Conservation (phyloP, 1,140 invertebrate species). For the Thalassaphorura encarpata region DNA sequence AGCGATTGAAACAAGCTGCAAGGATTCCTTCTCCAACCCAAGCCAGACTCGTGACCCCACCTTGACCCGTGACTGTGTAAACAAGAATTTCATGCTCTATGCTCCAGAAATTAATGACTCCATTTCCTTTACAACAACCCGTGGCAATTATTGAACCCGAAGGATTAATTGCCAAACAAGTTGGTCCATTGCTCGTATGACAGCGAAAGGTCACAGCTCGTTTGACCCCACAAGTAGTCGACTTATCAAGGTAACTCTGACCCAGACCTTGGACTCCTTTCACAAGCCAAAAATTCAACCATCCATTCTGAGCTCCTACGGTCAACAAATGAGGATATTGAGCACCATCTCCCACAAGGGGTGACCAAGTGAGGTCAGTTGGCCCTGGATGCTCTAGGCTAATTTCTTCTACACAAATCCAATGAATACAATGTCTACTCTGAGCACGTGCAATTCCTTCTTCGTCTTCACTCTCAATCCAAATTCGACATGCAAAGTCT, state of each 20-base stretch:
- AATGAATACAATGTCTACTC: too few relatives aligned
- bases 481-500: constrained; percentile 41
- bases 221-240: constrained; percentile 11
- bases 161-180: constrained; percentile 43
- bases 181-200: constrained; percentile 45
- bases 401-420: constrained; percentile 38
- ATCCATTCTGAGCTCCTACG: constrained; percentile 44
- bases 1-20: constrained; percentile 44
- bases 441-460: background rate
- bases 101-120: constrained; percentile 54
- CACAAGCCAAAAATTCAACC: constrained; percentile 45
- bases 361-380: constrained; percentile 42
- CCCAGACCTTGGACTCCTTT: background rate
- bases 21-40: constrained; percentile 45
- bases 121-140: constrained; percentile 40
- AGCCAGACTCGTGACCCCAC: constrained; percentile 42
- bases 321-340: constrained; percentile 40
- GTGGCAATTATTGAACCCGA: constrained; percentile 47
- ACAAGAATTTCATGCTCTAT: constrained; percentile 48
- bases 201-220: constrained; percentile 43
- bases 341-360: constrained; percentile 39
- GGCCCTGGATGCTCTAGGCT: constrained; percentile 40
- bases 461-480: constrained; percentile 37
- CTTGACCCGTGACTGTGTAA: constrained; percentile 47
- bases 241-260: background rate